A percentile compares a stretch with the other conserved stretches of the same genome.
Evolutionary conservation across 2,113 vertebrate species (phyloP).

Genomic region (Elanus axillaris): DNA sequence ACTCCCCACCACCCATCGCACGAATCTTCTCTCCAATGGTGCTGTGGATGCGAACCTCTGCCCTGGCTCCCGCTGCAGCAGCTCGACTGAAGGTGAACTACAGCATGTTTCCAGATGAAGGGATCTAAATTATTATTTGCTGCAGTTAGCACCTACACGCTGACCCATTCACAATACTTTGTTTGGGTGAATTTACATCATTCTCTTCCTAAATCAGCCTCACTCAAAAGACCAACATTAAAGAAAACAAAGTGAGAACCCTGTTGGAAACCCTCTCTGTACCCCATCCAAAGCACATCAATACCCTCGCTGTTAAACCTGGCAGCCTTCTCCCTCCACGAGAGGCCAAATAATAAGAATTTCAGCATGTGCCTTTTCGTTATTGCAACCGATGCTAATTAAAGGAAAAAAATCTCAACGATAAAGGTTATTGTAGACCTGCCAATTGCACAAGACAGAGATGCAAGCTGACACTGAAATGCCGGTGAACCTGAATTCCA

Average conservation of each 20-base stretch:
- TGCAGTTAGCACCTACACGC: not conserved
- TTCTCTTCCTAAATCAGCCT: not conserved
- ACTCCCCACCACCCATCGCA: not conserved
- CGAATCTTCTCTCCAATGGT: not conserved
- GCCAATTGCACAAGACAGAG: not conserved
- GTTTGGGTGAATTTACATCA: not conserved
- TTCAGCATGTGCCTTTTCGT: constrained; percentile 5
- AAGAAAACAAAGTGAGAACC: constrained; percentile 1
- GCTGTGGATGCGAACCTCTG: not conserved
- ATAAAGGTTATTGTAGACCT: not conserved
- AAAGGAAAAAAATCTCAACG: not conserved
- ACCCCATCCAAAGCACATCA: not conserved
- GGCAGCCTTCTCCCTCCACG: not conserved
- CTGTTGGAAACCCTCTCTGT: not conserved
- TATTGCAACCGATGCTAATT: constrained; percentile 19
- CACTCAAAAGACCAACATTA: not conserved
- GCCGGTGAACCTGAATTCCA: not conserved
- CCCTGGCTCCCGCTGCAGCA: not conserved
- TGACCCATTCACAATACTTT: not conserved
- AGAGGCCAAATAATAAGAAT: constrained; percentile 12
- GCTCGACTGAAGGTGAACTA: not conserved
- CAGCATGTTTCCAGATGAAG: not conserved
- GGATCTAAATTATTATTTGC: not conserved
- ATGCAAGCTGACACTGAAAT: not conserved
- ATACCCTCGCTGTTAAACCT: constrained; percentile 25